A percentile compares a stretch with the other conserved stretches of the same genome.
These are phyloP conservation scores for Prosapia bicincta DNA, from an alignment of 2,888 invertebrate genomes.

Conservation along the genomic window DNA sequence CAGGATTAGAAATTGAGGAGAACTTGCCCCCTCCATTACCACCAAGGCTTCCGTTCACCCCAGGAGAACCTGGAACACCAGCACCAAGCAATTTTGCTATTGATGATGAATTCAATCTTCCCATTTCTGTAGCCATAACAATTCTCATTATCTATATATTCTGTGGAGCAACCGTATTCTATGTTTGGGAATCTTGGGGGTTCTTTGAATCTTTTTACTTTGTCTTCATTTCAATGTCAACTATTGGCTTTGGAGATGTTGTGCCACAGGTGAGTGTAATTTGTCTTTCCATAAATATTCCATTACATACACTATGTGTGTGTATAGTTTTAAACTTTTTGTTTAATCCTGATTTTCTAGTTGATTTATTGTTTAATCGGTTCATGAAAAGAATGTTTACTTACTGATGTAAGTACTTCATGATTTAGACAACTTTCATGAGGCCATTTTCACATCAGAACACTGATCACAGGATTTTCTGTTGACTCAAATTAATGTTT, in stretches of 20 bases:
- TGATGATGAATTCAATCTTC: slow-evolving; percentile 92
- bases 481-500: no score
- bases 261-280: slow-evolving; percentile 78
- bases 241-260: slow-evolving; percentile 94
- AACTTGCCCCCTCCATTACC: slow-evolving; percentile 41
- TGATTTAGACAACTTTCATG: no score
- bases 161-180: slow-evolving; percentile 77
- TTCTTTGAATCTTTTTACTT: slow-evolving; percentile 95
- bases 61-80: slow-evolving; percentile 57
- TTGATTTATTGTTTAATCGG: no score
- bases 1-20: slow-evolving; percentile 39
- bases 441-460: no score
- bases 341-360: no score
- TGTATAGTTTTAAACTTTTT: no score
- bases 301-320: no score
- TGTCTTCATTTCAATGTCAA: slow-evolving; percentile 94
- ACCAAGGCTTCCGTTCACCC: slow-evolving; percentile 33
- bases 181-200: slow-evolving; percentile 78
- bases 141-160: slow-evolving; percentile 84
- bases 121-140: slow-evolving; percentile 82
- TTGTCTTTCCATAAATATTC: no score
- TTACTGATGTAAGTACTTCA: no score
- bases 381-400: no score
- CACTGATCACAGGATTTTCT: no score
- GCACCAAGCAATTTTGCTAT: slow-evolving; percentile 74